Evolutionary conservation across 2,113 vertebrate genomes (phyloP).

Genomic region (Pygoscelis adeliae): DNA sequence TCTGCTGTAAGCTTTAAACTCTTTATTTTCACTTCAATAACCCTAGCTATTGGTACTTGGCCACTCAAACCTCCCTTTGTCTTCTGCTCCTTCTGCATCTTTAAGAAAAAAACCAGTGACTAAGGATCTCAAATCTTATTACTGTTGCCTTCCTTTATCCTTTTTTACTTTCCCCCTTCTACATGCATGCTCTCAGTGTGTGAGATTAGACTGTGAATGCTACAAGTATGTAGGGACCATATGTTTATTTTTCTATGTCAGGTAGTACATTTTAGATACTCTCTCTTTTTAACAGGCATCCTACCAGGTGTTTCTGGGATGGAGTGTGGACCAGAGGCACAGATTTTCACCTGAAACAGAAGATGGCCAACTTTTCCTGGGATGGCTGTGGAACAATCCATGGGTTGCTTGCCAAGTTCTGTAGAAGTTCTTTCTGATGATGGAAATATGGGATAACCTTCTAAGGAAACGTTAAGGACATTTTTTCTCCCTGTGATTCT

Average conservation of each 20-base stretch:
- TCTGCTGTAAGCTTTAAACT: not conserved
- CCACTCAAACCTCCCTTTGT: not conserved
- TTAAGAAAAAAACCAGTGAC: not conserved
- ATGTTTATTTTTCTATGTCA: not conserved
- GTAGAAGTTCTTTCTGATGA: not conserved
- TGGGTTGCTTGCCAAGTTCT: not conserved
- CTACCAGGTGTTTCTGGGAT: not conserved
- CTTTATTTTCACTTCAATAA: not conserved
- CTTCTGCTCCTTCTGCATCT: not conserved
- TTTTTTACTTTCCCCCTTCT: not conserved
- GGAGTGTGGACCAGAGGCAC: not conserved
- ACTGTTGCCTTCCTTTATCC: not conserved
- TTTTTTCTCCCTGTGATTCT: not conserved
- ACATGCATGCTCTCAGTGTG: not conserved
- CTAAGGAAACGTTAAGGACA: not conserved
- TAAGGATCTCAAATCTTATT: not conserved
- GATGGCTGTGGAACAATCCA: rapidly evolving
- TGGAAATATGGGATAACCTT: not conserved
- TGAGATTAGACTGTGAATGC: not conserved
- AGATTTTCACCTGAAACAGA: not conserved
- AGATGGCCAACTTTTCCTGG: not conserved
- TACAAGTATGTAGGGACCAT: not conserved
- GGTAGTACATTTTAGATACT: not conserved
- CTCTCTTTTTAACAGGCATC: not conserved
- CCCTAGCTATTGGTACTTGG: not conserved